Evolutionary conservation across 2,797 vertebrate genomes (phyloP).

Genomic region (Acanthis flammea): DNA sequence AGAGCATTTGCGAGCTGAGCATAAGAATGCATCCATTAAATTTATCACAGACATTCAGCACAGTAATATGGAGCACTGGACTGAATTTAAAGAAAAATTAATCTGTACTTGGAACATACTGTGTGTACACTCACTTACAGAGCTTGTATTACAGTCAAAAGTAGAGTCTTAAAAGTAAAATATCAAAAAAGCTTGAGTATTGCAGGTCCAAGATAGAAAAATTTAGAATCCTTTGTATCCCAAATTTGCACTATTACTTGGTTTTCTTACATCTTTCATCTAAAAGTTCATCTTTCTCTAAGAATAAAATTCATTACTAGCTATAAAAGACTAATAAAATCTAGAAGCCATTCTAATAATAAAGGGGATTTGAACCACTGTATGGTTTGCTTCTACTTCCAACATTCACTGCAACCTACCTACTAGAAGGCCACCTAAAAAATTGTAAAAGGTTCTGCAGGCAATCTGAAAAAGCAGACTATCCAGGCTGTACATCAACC

Average conservation of each 20-base stretch:
- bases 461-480: not conserved
- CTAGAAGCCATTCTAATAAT: not conserved
- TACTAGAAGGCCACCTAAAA: not conserved
- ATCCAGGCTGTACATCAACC: not conserved
- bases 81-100: not conserved
- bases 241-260: not conserved
- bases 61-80: not conserved
- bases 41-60: not conserved
- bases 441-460: not conserved
- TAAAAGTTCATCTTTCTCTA: not conserved
- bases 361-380: not conserved
- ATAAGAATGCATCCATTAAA: not conserved
- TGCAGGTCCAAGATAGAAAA: not conserved
- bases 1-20: not conserved
- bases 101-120: not conserved
- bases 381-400: not conserved
- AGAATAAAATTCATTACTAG: not conserved
- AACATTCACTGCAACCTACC: not conserved
- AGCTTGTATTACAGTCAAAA: not conserved
- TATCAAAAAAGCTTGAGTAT: not conserved
- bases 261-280: not conserved
- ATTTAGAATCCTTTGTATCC: not conserved
- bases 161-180: not conserved
- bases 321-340: not conserved
- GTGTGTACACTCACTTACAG: not conserved